Percentiles rank a stretch among this genome's conserved stretches.
These are phyloP conservation scores for Ferdinandea cuprea DNA, from an alignment of 2,888 invertebrate genomes.

Conservation along the genomic window DNA sequence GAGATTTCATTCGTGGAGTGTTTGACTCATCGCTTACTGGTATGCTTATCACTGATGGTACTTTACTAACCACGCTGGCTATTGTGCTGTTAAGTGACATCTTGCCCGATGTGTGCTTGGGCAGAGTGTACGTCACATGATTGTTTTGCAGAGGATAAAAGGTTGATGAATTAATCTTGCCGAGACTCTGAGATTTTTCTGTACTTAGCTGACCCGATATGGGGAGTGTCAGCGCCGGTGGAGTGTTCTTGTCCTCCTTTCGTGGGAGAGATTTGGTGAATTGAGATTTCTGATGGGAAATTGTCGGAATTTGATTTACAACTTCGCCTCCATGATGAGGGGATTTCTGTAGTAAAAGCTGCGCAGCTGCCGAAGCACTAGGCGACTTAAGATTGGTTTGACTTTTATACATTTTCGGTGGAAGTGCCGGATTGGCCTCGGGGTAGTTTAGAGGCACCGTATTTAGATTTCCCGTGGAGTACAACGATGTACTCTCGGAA, in stretches of 20 bases:
- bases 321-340: constrained; percentile 43
- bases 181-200: constrained; percentile 75
- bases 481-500: constrained; percentile 67
- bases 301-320: constrained; percentile 63
- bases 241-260: constrained; percentile 77
- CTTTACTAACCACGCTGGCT: constrained; percentile 82
- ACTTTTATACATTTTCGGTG: constrained; percentile 83
- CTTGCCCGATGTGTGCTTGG: constrained; percentile 82
- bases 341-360: constrained; percentile 71
- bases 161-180: constrained; percentile 82
- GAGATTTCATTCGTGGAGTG: constrained; percentile 68
- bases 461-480: constrained; percentile 61
- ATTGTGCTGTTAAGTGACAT: constrained; percentile 82
- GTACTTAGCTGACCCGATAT: constrained; percentile 62
- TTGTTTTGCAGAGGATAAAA: constrained; percentile 82
- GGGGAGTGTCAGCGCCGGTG: constrained; percentile 81
- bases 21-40: constrained; percentile 77
- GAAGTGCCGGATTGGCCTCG: constrained; percentile 81
- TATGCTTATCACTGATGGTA: constrained; percentile 82
- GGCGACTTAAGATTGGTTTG: constrained; percentile 81
- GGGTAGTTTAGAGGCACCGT: constrained; percentile 73
- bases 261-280: constrained; percentile 77
- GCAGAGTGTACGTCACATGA: constrained; percentile 82
- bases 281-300: constrained; percentile 72
- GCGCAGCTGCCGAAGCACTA: constrained; percentile 63